These are phyloP conservation scores for Anas flavirostris DNA, from an alignment of 2,797 vertebrate genomes.

Conservation along the genomic window DNA sequence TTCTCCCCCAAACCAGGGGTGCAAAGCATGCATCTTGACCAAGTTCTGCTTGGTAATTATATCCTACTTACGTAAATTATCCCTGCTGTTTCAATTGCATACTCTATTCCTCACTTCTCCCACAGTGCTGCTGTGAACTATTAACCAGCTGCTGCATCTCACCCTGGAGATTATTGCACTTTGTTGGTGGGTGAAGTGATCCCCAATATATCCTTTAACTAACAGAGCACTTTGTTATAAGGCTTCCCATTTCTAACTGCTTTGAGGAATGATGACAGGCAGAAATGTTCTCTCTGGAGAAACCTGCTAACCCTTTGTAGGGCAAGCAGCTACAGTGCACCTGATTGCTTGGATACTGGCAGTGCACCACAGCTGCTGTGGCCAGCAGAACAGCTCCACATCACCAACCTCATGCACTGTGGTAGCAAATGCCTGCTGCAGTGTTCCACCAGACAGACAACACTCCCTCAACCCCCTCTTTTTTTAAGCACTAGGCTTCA, in stretches of 20 bases:
- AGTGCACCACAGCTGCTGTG: not conserved
- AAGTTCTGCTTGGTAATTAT: not conserved
- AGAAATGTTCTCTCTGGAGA: not conserved
- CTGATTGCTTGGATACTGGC: not conserved
- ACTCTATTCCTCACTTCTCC: not conserved
- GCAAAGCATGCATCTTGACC: not conserved
- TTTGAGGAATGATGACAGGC: not conserved
- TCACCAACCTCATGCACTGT: not conserved
- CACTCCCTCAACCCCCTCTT: not conserved
- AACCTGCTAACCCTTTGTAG: not conserved
- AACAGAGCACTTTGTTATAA: not conserved
- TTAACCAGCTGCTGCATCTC: slow-evolving; percentile 29
- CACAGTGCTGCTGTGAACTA: not conserved
- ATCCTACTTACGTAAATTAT: not conserved
- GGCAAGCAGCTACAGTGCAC: not conserved
- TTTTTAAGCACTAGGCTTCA: not conserved
- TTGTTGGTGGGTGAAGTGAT: not conserved
- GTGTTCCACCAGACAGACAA: not conserved
- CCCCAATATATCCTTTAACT: not conserved
- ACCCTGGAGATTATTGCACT: not conserved
- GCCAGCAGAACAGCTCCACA: not conserved
- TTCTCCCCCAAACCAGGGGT: not conserved
- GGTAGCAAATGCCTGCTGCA: not conserved
- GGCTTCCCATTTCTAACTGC: not conserved
- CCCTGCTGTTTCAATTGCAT: not conserved